Percentiles rank a stretch among this genome's conserved stretches.
Conservation (phyloP, 2,797 vertebrate genomes). For the Falco columbarius region DNA sequence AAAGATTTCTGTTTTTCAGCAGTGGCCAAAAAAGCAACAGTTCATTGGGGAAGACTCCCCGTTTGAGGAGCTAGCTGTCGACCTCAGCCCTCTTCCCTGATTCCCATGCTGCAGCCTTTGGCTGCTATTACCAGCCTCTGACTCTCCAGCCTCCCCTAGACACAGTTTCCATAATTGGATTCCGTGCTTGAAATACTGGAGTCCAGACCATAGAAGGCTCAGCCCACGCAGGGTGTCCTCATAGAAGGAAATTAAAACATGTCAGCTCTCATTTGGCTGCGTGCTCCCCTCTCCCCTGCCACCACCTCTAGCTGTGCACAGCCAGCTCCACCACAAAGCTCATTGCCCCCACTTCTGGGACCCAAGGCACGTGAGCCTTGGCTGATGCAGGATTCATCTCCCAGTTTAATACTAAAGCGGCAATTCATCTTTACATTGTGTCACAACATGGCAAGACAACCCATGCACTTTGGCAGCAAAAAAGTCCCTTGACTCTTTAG, state of each 20-base stretch:
- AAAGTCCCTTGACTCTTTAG: neutral
- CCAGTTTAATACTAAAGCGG: neutral
- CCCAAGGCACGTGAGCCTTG: neutral
- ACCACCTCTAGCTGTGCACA: neutral
- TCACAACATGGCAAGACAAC: neutral
- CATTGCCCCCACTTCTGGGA: neutral
- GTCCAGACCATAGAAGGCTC: neutral
- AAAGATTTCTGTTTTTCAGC: neutral
- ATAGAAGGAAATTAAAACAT: neutral
- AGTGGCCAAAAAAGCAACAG: neutral
- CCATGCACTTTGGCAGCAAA: neutral
- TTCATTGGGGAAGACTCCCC: neutral
- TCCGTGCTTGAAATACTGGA: neutral
- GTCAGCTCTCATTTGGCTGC: neutral
- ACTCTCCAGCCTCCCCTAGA: neutral
- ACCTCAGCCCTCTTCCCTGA: neutral
- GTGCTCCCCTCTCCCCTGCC: neutral
- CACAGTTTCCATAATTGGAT: neutral
- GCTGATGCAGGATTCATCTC: neutral
- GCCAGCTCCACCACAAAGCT: neutral
- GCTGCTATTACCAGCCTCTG: neutral
- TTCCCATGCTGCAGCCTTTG: neutral
- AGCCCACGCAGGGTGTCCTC: neutral
- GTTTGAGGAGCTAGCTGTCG: neutral
- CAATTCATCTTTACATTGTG: neutral